Percentiles rank a stretch among this genome's conserved stretches.
phyloP scores from a whole-genome alignment of 2,113 vertebrate genomes.

The Sisor rabdophorus region DNA sequence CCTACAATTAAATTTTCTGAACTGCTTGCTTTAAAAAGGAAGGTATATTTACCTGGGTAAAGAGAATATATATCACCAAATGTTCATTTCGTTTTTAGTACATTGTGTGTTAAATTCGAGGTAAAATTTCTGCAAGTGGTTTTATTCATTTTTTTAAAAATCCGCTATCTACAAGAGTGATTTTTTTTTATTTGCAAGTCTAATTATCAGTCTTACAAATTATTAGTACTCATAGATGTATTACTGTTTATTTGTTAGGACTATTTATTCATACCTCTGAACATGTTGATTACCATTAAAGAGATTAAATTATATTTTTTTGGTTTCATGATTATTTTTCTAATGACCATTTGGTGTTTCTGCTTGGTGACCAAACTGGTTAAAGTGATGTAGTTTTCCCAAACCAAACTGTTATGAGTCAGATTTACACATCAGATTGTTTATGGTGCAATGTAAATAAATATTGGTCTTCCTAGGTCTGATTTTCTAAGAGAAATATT shows the following conservation, averaged over 20 bases:
- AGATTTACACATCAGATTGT: neutral
- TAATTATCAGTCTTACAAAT: too few species aligned
- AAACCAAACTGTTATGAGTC: neutral
- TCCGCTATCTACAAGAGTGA: neutral
- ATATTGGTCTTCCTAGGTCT: too few species aligned
- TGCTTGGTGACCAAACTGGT: neutral
- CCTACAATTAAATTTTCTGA: neutral
- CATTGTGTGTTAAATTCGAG: neutral
- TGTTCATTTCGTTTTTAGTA: slow-evolving; percentile 21
- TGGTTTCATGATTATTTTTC: neutral
- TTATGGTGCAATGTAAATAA: neutral
- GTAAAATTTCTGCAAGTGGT: neutral
- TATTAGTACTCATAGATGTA: neutral
- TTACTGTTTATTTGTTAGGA: neutral
- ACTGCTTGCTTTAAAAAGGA: neutral
- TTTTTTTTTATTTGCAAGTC: neutral
- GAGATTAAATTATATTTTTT: neutral
- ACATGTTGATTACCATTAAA: neutral
- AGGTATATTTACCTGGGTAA: neutral
- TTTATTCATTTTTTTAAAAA: neutral
- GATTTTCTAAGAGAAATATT: too few species aligned
- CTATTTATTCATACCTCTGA: neutral
- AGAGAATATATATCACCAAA: neutral
- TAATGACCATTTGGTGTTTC: neutral
- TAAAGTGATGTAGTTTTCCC: neutral